These are phyloP conservation scores for Oryzias curvinotus DNA, from an alignment of 2,113 vertebrate genomes.

Conservation along the genomic window DNA sequence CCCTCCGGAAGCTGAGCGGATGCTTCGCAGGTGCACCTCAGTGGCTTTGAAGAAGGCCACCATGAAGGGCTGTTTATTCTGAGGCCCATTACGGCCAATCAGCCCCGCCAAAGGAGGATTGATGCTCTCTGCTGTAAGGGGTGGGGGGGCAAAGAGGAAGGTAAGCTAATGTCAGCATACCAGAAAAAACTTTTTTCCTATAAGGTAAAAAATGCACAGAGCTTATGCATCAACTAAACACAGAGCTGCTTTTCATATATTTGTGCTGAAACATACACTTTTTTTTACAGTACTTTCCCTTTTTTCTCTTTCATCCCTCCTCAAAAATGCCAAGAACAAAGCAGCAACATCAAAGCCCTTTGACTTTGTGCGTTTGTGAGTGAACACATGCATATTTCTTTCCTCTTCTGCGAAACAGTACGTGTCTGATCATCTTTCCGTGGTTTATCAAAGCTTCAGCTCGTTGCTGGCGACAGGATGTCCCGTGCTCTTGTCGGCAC, in stretches of 20 bases:
- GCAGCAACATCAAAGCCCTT: conserved; percentile 52
- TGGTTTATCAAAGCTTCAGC: conserved; percentile 62
- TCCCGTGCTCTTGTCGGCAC: conserved; percentile 68
- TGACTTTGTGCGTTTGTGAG: conserved; percentile 35
- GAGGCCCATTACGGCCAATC: conserved; percentile 89
- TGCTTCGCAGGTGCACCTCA: conserved; percentile 91
- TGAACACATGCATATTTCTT: conserved; percentile 18
- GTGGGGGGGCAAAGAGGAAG: conserved; percentile 52
- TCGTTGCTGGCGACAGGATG: conserved; percentile 54
- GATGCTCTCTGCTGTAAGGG: conserved; percentile 86
- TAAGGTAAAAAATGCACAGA: not conserved
- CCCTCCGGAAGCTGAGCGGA: conserved; percentile 83
- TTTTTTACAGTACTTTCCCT: conserved; percentile 47
- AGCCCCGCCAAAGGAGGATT: conserved; percentile 90
- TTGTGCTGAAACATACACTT: conserved; percentile 18
- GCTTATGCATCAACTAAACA: conserved; percentile 17
- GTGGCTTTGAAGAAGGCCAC: conserved; percentile 98
- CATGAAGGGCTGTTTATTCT: conserved; percentile 98
- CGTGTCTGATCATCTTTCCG: conserved; percentile 52
- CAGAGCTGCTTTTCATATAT: not conserved
- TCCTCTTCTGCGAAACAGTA: conserved; percentile 57
- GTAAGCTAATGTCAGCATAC: conserved; percentile 19
- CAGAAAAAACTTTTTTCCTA: conserved; percentile 3
- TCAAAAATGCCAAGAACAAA: conserved; percentile 50
- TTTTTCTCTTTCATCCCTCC: conserved; percentile 17